These are phyloP conservation scores for Drosophila nasuta DNA, from an alignment of 1,140 invertebrate genomes.

Conservation along the genomic window DNA sequence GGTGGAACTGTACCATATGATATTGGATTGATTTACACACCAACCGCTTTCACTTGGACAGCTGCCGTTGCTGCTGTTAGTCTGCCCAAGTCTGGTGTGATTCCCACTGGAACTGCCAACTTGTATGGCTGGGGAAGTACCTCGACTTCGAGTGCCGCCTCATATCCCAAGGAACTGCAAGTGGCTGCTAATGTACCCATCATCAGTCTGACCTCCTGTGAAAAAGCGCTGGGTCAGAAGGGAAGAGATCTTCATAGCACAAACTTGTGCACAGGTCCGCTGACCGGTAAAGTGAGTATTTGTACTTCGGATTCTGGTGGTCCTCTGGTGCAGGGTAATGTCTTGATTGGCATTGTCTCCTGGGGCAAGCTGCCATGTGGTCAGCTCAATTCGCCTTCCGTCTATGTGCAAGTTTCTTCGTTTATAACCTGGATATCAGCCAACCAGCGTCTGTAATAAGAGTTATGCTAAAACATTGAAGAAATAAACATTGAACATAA, in stretches of 20 bases:
- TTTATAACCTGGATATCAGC: constrained; percentile 88
- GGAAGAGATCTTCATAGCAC: constrained; percentile 81
- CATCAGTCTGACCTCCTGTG: constrained; percentile 62
- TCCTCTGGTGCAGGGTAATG: constrained; percentile 78
- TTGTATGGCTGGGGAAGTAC: constrained; percentile 85
- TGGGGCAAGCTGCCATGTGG: constrained; percentile 86
- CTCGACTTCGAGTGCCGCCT: constrained; percentile 73
- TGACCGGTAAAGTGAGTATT: constrained; percentile 85
- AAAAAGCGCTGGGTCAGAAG: constrained; percentile 59
- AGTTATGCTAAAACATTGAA: too few species aligned
- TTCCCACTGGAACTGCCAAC: constrained; percentile 84
- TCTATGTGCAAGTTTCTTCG: constrained; percentile 89
- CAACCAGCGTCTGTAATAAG: constrained; percentile 48
- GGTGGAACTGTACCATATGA: constrained; percentile 85
- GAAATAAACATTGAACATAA: too few species aligned
- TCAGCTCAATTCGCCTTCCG: constrained; percentile 88
- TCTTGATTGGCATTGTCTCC: constrained; percentile 85
- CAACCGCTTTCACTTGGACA: constrained; percentile 85
- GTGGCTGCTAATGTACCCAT: constrained; percentile 77
- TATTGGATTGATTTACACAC: constrained; percentile 86
- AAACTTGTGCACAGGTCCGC: constrained; percentile 86
- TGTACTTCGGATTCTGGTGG: constrained; percentile 86
- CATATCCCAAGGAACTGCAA: constrained; percentile 84
- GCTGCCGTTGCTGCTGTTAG: constrained; percentile 83
- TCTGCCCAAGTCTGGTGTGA: constrained; percentile 80